phyloP scores from a whole-genome alignment of 2,113 vertebrate genomes.

The Scolopax mira region DNA sequence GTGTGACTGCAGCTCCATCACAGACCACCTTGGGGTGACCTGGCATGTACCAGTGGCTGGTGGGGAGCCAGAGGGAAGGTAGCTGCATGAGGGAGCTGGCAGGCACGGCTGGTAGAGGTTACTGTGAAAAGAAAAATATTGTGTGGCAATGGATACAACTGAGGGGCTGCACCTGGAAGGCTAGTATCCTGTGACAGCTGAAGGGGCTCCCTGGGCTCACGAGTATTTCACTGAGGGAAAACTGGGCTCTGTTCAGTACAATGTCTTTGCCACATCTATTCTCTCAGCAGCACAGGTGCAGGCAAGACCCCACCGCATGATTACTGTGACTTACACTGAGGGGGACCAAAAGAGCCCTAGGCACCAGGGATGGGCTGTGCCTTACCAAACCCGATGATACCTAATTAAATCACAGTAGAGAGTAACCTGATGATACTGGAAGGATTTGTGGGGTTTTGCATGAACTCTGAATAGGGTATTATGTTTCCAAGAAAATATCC shows the following conservation, averaged over 20 bases:
- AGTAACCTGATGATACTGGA: not conserved
- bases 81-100: not conserved
- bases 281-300: not conserved
- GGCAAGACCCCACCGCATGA: not conserved
- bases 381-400: not conserved
- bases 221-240: not conserved
- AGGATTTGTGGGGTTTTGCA: not conserved
- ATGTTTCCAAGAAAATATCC: not conserved
- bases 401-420: not conserved
- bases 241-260: not conserved
- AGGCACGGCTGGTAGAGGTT: not conserved
- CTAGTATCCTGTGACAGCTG: not conserved
- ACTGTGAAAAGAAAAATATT: not conserved
- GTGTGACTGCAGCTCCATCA: not conserved
- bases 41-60: rapidly evolving
- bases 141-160: not conserved
- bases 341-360: not conserved
- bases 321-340: not conserved
- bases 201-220: not conserved
- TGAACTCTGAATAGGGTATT: not conserved
- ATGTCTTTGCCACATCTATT: not conserved
- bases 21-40: not conserved
- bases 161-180: not conserved
- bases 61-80: not conserved
- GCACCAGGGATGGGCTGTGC: not conserved